A percentile compares a stretch with the other conserved stretches of the same genome.
phyloP scores from a whole-genome alignment of 2,113 vertebrate genomes.

The Toxotes chatareus region DNA sequence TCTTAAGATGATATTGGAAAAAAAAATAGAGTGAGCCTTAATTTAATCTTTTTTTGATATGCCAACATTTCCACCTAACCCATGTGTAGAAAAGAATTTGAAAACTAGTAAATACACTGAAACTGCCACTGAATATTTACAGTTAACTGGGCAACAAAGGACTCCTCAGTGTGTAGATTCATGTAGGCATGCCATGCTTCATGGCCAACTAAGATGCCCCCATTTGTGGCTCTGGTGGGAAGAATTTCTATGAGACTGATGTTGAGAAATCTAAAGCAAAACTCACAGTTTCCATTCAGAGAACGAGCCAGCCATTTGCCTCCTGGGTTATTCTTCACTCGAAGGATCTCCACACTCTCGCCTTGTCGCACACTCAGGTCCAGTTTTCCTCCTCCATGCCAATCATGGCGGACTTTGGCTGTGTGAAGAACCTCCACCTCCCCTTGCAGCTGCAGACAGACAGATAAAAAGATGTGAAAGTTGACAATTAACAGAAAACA shows the following conservation, averaged over 20 bases:
- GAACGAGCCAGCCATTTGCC: constrained; percentile 85
- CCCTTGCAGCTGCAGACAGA: constrained; percentile 63
- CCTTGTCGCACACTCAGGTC: constrained; percentile 81
- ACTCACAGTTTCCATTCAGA: constrained; percentile 80
- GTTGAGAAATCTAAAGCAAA: not conserved
- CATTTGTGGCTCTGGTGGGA: not conserved
- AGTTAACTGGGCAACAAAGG: not conserved
- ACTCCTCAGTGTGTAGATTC: not conserved
- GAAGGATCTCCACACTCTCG: constrained; percentile 82
- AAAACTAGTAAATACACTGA: not conserved
- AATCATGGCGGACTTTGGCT: constrained; percentile 79
- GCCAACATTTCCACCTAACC: too few relatives aligned
- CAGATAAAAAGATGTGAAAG: not conserved
- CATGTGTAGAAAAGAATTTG: too few relatives aligned
- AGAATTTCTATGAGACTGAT: not conserved
- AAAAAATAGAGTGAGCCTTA: too few relatives aligned
- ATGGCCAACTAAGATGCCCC: too few relatives aligned
- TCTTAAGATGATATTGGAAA: too few relatives aligned
- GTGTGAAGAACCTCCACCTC: constrained; percentile 78
- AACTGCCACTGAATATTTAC: not conserved
- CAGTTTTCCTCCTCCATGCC: constrained; percentile 78
- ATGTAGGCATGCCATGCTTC: too few relatives aligned
- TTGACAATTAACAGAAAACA: not conserved
- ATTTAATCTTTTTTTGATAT: too few relatives aligned
- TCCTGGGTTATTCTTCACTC: constrained; percentile 81